Evolutionary conservation across 2,797 vertebrate genomes (phyloP).

Genomic region (Lophius americanus): DNA sequence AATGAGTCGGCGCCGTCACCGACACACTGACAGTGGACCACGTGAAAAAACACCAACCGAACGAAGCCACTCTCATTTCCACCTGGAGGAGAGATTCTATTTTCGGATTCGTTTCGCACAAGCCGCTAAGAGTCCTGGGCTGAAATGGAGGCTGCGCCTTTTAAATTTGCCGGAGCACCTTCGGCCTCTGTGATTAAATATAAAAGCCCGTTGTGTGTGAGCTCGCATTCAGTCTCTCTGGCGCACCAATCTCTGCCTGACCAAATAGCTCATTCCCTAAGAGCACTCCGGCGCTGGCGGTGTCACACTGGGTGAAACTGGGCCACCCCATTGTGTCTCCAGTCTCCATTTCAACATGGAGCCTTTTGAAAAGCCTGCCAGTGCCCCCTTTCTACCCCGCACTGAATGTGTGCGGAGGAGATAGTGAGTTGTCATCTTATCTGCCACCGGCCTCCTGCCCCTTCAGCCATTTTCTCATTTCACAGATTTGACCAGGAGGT

Average conservation of each 20-base stretch:
- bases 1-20: background rate
- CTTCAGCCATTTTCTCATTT: slow-evolving; percentile 82
- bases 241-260: slow-evolving; percentile 29
- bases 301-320: slow-evolving; percentile 62
- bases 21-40: slow-evolving; percentile 14
- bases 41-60: slow-evolving; percentile 11
- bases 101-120: slow-evolving; percentile 16
- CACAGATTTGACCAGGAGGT: slow-evolving; percentile 80
- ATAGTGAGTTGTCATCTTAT: slow-evolving; percentile 84
- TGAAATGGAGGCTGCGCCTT: slow-evolving; percentile 13
- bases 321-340: slow-evolving; percentile 69
- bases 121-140: background rate
- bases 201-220: slow-evolving; percentile 12
- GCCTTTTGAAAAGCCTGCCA: slow-evolving; percentile 65
- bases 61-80: slow-evolving; percentile 4
- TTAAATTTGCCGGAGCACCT: slow-evolving; percentile 37
- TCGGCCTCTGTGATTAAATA: slow-evolving; percentile 28
- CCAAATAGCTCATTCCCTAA: slow-evolving; percentile 64
- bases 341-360: slow-evolving; percentile 54
- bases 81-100: background rate
- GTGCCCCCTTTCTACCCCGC: slow-evolving; percentile 45
- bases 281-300: slow-evolving; percentile 60
- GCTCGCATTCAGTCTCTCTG: slow-evolving; percentile 34
- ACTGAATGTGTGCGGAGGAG: slow-evolving; percentile 75
- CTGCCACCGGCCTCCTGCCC: slow-evolving; percentile 75